phyloP scores from a whole-genome alignment of 2,888 invertebrate species.

The Fabriciana adippe region DNA sequence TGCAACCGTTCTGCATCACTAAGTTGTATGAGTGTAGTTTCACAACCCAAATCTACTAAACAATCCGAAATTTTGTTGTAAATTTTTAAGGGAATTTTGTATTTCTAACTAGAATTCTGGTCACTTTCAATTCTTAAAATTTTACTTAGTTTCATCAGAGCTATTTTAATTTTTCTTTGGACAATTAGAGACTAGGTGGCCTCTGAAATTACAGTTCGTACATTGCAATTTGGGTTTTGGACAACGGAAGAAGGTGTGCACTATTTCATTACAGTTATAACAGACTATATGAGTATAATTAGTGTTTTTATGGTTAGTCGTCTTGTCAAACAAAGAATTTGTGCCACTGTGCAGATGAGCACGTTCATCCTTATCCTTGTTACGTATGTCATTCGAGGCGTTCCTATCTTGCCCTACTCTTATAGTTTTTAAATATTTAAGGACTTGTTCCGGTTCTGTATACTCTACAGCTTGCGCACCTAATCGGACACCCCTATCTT shows the following conservation, averaged over 20 bases:
- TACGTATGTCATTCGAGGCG: not conserved
- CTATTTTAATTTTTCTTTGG: too few species aligned
- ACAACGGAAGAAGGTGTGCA: not conserved
- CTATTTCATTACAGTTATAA: not conserved
- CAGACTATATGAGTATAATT: not conserved
- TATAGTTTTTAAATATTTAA: not conserved
- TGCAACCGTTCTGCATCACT: not conserved
- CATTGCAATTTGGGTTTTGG: too few species aligned
- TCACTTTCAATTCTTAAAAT: too few species aligned
- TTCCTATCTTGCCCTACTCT: too few species aligned
- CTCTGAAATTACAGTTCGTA: too few species aligned
- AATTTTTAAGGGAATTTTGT: too few species aligned
- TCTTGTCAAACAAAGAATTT: not conserved
- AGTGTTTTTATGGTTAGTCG: not conserved
- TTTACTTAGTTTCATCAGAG: too few species aligned
- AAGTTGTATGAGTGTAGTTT: not conserved
- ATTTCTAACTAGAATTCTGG: too few species aligned
- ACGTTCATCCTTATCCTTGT: not conserved
- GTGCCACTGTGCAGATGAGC: not conserved
- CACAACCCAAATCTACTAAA: not conserved
- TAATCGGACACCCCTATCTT: constrained; percentile 40
- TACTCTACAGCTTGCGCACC: constrained; percentile 30
- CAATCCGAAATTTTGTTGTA: too few species aligned
- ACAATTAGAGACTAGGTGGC: too few species aligned
- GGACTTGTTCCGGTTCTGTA: not conserved